Evolutionary conservation across 2,888 invertebrate genomes (phyloP), one percentile per base, ranked within the genome.

Genomic region (Agrotis segetum): DNA sequence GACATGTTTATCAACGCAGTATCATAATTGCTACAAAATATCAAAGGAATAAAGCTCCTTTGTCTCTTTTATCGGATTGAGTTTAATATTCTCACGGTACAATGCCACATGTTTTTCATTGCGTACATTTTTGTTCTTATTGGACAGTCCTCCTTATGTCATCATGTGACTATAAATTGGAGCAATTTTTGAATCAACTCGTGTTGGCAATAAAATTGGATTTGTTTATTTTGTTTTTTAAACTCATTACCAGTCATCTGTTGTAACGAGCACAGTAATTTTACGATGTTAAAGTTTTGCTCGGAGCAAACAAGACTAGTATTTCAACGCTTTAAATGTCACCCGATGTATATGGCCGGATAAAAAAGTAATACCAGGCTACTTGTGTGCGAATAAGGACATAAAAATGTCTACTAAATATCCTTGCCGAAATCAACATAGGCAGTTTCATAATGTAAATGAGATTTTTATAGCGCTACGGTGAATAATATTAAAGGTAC

Each of bases 41-140:
- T 80, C 65, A 75, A 76, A 69, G 74, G 83, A 89, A 90, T 88
- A 87, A 84, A 82, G 85, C 80, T 85, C 82, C 89, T 89, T 91
- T 92, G 91, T 92, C 82, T 89, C 86, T 90, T 90, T 90, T 91
- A 90, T 92, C 90, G 86, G 83, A 90, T 89, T 91, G 87, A 85
- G 82, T 89, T 92, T 91, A 90, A 92, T 90, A 90, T 95, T 96
- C 96, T 94, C 95, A 96, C 95, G 95, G 91, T 90, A 87, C 84
- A 79, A 79, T 75, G 89, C 94, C 96, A 95, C 92, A 95, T 95
- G 95, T 94, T 94, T 92, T 92, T 92, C 92, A 92, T 89, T 91
- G 93, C 92, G 90, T 88, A 87, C 92, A 92, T 91, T 92, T 95
- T 94, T 94, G 87, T 92, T 90, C 90, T 91, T 92, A 88, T 92